Evolutionary conservation across 1,140 invertebrate species (phyloP), one percentile per base, ranked within the genome.

Genomic region (Drosophila tristis): DNA sequence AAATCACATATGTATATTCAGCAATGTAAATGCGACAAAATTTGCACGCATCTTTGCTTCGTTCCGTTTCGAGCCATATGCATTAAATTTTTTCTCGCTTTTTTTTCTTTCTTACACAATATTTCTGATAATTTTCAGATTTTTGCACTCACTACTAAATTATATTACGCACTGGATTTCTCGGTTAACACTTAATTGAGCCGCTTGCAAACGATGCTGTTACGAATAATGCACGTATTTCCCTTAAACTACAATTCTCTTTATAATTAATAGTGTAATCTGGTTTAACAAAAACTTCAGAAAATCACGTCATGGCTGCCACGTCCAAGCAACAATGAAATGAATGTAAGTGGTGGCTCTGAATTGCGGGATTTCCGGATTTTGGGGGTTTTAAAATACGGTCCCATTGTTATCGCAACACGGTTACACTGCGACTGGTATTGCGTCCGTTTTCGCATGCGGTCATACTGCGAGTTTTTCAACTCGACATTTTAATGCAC

Each of bases 321-420:
- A 91, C 90, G 90, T 91, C 87, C 90, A 91, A 91, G 87, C 90
- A 91, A 91, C 90, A 91, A 91, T 91, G 85, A 90, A 86, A 86
- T 76, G 82, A 75, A 86, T 66, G 81, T 73, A 73, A 73, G 65
- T 65, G 63, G 63, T 66, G 60, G 47, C 64, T 39, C 11, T 7
- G 5, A 29, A 29, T 29, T 39, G 4, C 11, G 35, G 4, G 35
- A 11, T 29, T 29, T 39, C 11, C 5, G 35, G 35, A 39, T 35
- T 35, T 35, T 2, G 31, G 31, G 9, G 9, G 31, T 35, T 35
- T 11, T 35, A 9, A 3, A 35, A 35, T 39, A 39, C 35, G 35
- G 35, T 39, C 35, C 9, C 4, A 39, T 5, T 39, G 35, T 39
- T 13, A 39, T 39, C 35, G 35, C 11, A 39, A 39, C 11, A 39